phyloP scores from a whole-genome alignment of 2,113 vertebrate genomes.

The Motacilla tschutschensis region DNA sequence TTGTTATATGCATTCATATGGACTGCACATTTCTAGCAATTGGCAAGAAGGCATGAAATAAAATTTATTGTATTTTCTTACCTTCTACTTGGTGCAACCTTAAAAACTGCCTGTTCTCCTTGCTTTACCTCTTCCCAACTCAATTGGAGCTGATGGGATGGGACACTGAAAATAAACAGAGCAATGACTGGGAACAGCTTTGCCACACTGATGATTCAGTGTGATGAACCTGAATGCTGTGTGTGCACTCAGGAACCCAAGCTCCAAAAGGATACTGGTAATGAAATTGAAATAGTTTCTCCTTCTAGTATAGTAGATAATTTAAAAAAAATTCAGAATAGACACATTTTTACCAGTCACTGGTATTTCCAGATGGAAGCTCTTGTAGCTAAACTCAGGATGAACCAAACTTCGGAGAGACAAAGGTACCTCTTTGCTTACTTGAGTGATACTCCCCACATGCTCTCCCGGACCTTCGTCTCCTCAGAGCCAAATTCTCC shows the following conservation, averaged over 20 bases:
- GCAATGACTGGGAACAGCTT: neutral
- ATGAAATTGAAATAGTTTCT: neutral
- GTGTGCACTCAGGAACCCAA: neutral
- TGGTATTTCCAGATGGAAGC: neutral
- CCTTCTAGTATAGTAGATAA: neutral
- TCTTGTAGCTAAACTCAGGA: neutral
- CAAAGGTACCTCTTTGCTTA: neutral
- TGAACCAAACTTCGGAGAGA: neutral
- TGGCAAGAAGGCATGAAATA: slow-evolving; percentile 78
- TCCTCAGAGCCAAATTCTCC: neutral
- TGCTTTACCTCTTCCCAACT: slow-evolving; percentile 58
- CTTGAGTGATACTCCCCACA: neutral
- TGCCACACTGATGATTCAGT: neutral
- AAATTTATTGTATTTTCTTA: slow-evolving; percentile 79
- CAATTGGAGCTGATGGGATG: slow-evolving; percentile 4
- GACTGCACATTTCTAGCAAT: slow-evolving; percentile 82
- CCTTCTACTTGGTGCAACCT: slow-evolving; percentile 64
- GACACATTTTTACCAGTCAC: neutral
- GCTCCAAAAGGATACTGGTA: neutral
- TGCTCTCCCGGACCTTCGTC: neutral
- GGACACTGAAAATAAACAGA: neutral
- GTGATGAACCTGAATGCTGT: neutral
- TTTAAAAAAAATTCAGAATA: neutral
- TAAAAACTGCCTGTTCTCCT: slow-evolving; percentile 63
- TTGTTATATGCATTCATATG: slow-evolving; percentile 83